These are phyloP conservation scores for Platyrinchus mystaceus DNA, from an alignment of 2,797 vertebrate genomes.

Conservation along the genomic window DNA sequence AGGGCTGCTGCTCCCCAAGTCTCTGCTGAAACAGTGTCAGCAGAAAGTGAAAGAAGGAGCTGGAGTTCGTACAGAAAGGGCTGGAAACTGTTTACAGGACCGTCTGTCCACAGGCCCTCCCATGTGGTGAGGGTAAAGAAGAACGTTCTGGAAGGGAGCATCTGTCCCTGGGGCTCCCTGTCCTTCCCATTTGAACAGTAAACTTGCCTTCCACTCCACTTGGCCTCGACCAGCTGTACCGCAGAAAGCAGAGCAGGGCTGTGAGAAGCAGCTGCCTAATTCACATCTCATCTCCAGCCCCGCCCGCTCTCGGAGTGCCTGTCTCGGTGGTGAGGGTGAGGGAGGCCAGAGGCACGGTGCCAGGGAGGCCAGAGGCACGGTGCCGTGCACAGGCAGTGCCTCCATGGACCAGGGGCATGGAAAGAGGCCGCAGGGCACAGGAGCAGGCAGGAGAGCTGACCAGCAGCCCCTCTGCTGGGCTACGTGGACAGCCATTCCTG, in stretches of 20 bases:
- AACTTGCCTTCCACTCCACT: not conserved
- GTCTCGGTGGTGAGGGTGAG: fast-evolving
- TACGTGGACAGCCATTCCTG: too few relatives aligned
- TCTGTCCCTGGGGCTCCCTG: fast-evolving
- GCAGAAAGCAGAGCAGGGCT: not conserved
- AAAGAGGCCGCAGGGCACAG: fast-evolving
- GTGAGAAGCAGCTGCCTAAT: not conserved
- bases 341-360: not conserved
- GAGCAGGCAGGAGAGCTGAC: not conserved
- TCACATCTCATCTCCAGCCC: not conserved
- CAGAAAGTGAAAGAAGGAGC: not conserved
- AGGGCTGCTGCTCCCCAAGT: not conserved
- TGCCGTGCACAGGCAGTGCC: fast-evolving
- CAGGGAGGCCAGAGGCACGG: not conserved
- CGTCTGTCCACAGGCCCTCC: fast-evolving
- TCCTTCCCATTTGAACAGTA: not conserved
- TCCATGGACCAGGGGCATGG: fast-evolving
- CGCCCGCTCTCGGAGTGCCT: fast-evolving
- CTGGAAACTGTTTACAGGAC: not conserved
- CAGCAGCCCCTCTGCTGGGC: too few relatives aligned
- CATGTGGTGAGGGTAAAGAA: not conserved
- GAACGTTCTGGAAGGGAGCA: fast-evolving
- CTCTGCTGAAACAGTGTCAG: too few relatives aligned
- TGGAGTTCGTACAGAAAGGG: not conserved
- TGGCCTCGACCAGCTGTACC: not conserved